Percentiles rank a stretch among this genome's conserved stretches.
Conservation (phyloP, 1,140 invertebrate species). For the Heliconius himera region DNA sequence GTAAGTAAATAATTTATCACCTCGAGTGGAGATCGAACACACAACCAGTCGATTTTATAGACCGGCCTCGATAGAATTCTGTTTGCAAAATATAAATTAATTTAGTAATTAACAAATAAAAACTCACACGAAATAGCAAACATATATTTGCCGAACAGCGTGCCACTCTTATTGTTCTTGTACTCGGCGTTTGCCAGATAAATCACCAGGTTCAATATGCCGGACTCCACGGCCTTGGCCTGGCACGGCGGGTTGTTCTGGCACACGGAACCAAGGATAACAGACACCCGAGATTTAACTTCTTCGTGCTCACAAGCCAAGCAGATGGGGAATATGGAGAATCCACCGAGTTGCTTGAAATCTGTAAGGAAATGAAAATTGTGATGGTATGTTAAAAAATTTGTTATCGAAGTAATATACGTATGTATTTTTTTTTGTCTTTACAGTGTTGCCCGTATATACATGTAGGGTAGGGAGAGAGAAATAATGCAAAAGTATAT, state of each 20-base stretch:
- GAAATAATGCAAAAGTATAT: too few relatives aligned
- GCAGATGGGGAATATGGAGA: slow-evolving; percentile 85
- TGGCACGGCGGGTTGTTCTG: slow-evolving; percentile 93
- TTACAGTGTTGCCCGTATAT: too few relatives aligned
- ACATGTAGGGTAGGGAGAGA: too few relatives aligned
- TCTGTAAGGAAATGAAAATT: slow-evolving; percentile 71
- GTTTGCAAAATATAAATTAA: too few relatives aligned
- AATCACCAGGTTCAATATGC: slow-evolving; percentile 85
- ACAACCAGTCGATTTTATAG: too few relatives aligned
- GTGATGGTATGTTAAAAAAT: neutral
- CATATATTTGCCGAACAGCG: slow-evolving; percentile 85
- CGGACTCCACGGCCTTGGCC: slow-evolving; percentile 83
- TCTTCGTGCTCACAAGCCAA: slow-evolving; percentile 83
- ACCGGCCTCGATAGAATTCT: too few relatives aligned
- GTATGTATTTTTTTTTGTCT: too few relatives aligned
- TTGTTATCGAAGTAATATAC: neutral
- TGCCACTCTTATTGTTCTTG: slow-evolving; percentile 80
- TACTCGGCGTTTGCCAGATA: slow-evolving; percentile 79
- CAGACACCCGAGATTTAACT: slow-evolving; percentile 84
- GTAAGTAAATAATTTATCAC: too few relatives aligned
- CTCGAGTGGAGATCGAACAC: too few relatives aligned
- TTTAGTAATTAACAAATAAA: neutral
- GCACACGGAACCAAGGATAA: slow-evolving; percentile 86
- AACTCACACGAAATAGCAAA: slow-evolving; percentile 89
- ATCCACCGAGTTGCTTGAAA: slow-evolving; percentile 92